Evolutionary conservation across 2,888 invertebrate genomes (phyloP).

Genomic region (Nomada goodeniana): DNA sequence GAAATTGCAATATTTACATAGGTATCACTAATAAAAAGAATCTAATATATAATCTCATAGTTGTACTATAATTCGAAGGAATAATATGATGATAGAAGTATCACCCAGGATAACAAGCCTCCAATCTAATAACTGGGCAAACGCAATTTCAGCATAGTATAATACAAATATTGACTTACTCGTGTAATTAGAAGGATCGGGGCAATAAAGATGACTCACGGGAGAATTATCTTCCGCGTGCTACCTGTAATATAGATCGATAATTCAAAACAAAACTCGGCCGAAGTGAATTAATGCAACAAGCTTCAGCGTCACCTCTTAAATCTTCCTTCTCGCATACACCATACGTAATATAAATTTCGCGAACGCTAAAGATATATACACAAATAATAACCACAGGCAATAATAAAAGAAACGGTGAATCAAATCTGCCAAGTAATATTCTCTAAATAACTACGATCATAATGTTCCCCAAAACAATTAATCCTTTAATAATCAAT

Average conservation of each 20-base stretch:
- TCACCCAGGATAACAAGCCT: not conserved
- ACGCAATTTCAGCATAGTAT: not conserved
- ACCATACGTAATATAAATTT: not conserved
- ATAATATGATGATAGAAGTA: not conserved
- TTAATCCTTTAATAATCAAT: no score
- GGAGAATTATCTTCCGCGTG: slow-evolving; percentile 29
- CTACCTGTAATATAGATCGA: slow-evolving; percentile 32
- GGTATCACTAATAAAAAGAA: no score
- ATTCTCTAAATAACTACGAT: no score
- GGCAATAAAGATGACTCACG: slow-evolving; percentile 29
- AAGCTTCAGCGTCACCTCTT: not conserved
- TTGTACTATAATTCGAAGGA: no score
- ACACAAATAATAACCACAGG: not conserved
- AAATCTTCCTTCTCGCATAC: no score
- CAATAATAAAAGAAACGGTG: not conserved
- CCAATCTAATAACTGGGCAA: not conserved
- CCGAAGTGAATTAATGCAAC: slow-evolving; percentile 1
- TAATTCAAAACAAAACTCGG: slow-evolving; percentile 28
- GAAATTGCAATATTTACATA: no score
- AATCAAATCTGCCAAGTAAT: no score
- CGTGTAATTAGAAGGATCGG: slow-evolving; percentile 8
- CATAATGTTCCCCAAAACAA: no score
- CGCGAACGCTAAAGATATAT: not conserved
- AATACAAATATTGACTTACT: slow-evolving; percentile 4
- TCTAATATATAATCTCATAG: no score